phyloP scores from a whole-genome alignment of 2,888 invertebrate genomes.

The Polyploca ridens region DNA sequence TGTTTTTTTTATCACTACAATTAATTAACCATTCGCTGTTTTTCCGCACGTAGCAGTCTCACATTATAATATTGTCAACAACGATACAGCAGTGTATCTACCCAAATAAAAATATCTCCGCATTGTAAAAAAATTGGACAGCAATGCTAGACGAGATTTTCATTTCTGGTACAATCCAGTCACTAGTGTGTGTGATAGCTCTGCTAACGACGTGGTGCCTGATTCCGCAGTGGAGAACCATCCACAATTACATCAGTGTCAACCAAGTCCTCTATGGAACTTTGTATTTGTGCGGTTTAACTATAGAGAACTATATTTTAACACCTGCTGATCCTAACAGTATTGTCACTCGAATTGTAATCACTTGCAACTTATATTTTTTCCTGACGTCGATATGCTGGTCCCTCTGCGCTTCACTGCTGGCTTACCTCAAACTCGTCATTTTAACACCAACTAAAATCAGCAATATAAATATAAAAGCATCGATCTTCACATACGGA shows the following conservation, averaged over 20 bases:
- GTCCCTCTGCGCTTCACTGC: not conserved
- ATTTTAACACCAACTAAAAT: not conserved
- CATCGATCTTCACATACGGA: not conserved
- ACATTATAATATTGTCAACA: no score
- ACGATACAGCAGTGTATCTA: no score
- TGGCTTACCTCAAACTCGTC: not conserved
- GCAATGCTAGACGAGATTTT: no score
- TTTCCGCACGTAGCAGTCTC: no score
- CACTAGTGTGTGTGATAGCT: not conserved
- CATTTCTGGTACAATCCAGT: not conserved
- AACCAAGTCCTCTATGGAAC: not conserved
- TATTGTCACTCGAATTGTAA: not conserved
- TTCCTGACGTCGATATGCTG: not conserved
- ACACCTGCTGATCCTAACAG: no score
- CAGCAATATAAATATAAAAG: not conserved
- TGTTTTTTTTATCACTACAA: no score
- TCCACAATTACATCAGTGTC: constrained; percentile 15
- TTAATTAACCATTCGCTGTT: no score
- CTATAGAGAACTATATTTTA: not conserved
- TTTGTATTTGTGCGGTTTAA: not conserved
- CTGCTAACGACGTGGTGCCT: not conserved
- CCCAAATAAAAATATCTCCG: no score
- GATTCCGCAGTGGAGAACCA: not conserved
- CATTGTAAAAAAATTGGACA: no score
- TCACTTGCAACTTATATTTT: not conserved